phyloP scores from a whole-genome alignment of 2,113 vertebrate genomes.

The Anthoscopus minutus region DNA sequence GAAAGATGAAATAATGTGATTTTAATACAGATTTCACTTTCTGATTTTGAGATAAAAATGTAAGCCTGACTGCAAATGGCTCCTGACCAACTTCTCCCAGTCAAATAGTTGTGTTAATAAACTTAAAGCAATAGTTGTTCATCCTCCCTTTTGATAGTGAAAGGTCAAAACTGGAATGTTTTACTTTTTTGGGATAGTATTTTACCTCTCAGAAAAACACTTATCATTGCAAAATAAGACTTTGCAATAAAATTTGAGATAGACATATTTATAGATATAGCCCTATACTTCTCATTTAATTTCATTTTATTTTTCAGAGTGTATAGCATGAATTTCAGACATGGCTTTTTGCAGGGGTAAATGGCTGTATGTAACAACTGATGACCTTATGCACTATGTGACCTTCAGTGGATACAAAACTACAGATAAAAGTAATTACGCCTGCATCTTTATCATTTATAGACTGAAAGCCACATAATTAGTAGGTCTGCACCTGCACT shows the following conservation, averaged over 20 bases:
- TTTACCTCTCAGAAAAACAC: background rate
- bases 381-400: background rate
- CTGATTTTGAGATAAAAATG: background rate
- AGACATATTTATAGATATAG: background rate
- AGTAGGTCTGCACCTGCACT: slow-evolving; percentile 4
- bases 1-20: background rate
- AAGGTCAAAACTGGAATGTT: background rate
- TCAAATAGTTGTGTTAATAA: background rate
- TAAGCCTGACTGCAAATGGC: background rate
- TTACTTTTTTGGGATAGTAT: background rate
- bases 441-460: background rate
- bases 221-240: background rate
- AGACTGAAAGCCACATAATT: background rate
- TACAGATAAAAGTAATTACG: background rate
- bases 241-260: background rate
- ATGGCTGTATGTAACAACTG: background rate
- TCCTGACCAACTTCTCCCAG: background rate
- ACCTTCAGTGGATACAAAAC: background rate
- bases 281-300: background rate
- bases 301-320: background rate
- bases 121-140: background rate
- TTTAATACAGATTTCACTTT: background rate
- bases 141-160: background rate
- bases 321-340: background rate
- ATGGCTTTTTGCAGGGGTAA: background rate